phyloP scores from a whole-genome alignment of 1,140 invertebrate genomes.

The Calephelis nemesis region DNA sequence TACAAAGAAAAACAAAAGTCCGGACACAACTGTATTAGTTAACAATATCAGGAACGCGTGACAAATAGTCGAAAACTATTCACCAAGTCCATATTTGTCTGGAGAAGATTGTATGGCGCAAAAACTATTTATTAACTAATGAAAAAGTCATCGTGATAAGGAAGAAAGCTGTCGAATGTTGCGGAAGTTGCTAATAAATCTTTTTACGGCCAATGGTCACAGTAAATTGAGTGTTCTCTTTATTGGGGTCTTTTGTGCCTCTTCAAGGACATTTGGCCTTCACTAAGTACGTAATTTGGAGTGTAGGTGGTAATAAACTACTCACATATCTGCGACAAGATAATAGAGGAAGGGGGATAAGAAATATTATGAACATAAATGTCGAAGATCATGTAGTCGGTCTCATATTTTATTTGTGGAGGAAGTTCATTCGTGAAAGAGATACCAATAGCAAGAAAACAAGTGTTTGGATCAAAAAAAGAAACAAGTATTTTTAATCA shows the following conservation, averaged over 20 bases:
- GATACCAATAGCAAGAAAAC: too few relatives aligned
- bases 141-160: constrained; percentile 18
- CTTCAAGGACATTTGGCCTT: constrained; percentile 22
- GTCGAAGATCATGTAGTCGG: background rate
- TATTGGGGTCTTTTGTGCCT: constrained; percentile 13
- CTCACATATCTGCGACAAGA: constrained; percentile 42
- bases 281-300: constrained; percentile 26
- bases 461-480: too few relatives aligned
- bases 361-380: constrained; percentile 7
- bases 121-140: constrained; percentile 19
- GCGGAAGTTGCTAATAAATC: constrained; percentile 18
- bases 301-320: constrained; percentile 23
- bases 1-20: too few relatives aligned
- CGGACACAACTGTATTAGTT: background rate
- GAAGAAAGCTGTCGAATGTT: constrained; percentile 16
- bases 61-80: constrained; percentile 6
- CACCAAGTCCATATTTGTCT: constrained; percentile 8
- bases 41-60: background rate
- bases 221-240: constrained; percentile 18
- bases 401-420: background rate
- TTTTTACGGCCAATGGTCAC: constrained; percentile 19
- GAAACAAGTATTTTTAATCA: too few relatives aligned
- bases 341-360: constrained; percentile 7
- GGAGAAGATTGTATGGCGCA: constrained; percentile 8
- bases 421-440: too few relatives aligned